Conservation (phyloP, 1,140 invertebrate species). For the Thaumetopoea pityocampa region DNA sequence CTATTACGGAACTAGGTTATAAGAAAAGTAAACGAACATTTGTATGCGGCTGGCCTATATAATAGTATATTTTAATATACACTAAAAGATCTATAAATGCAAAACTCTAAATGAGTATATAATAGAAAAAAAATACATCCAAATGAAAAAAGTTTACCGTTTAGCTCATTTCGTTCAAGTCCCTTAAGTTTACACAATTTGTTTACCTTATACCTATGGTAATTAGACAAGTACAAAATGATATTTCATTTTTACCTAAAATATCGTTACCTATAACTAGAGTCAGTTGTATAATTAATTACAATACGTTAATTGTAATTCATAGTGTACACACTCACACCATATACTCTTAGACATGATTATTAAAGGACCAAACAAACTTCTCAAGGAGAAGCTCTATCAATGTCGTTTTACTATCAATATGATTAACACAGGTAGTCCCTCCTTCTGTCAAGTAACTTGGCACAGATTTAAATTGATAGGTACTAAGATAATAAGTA, state of each 20-base stretch:
- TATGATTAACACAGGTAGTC: too few relatives aligned
- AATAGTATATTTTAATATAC: slow-evolving; percentile 51
- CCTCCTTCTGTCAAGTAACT: too few relatives aligned
- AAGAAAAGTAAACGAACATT: slow-evolving; percentile 31
- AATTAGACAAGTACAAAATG: slow-evolving; percentile 75
- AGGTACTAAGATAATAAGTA: too few relatives aligned
- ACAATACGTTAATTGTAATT: slow-evolving; percentile 49
- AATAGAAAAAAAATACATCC: slow-evolving; percentile 70
- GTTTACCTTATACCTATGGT: slow-evolving; percentile 71
- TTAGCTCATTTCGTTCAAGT: slow-evolving; percentile 66
- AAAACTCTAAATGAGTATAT: slow-evolving; percentile 69
- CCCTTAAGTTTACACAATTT: slow-evolving; percentile 63
- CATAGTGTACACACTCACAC: slow-evolving; percentile 41
- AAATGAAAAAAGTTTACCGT: slow-evolving; percentile 58
- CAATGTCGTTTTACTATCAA: too few relatives aligned
- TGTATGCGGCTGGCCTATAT: slow-evolving; percentile 41
- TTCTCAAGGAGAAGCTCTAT: too few relatives aligned
- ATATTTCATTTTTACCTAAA: slow-evolving; percentile 71
- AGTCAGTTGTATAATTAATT: slow-evolving; percentile 66
- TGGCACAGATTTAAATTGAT: too few relatives aligned
- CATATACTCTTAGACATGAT: slow-evolving; percentile 25
- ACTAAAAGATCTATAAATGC: slow-evolving; percentile 74
- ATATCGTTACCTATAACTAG: slow-evolving; percentile 69
- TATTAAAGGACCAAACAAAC: too few relatives aligned
- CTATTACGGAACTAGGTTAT: slow-evolving; percentile 40